These are phyloP conservation scores for Parauchenoglanis punctatus DNA, from an alignment of 2,797 vertebrate species.

Conservation along the genomic window DNA sequence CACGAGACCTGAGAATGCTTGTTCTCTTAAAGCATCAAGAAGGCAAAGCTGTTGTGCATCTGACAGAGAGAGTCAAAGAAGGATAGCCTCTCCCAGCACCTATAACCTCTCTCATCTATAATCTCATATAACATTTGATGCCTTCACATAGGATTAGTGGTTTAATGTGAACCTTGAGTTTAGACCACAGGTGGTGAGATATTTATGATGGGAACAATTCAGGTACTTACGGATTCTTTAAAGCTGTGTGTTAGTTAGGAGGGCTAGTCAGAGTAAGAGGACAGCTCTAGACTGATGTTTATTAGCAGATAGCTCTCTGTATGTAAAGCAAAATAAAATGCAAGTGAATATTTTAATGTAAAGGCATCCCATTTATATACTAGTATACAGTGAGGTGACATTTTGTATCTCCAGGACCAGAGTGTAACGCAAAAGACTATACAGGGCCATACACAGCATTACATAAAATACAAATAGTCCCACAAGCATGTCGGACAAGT, in stretches of 20 bases:
- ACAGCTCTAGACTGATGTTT: not conserved
- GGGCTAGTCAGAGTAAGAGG: not conserved
- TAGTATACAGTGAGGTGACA: not conserved
- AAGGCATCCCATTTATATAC: not conserved
- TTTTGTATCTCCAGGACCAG: not conserved
- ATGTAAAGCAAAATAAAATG: not conserved
- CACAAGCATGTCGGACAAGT: not conserved
- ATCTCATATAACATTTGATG: conserved; percentile 7
- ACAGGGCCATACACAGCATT: not conserved
- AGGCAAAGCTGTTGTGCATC: too few relatives aligned
- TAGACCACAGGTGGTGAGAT: not conserved
- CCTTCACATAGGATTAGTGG: not conserved
- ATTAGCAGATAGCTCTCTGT: not conserved
- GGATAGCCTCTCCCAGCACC: not conserved
- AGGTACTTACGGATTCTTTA: not conserved
- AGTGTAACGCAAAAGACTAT: not conserved
- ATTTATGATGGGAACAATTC: conserved; percentile 6
- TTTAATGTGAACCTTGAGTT: not conserved
- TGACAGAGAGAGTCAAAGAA: not conserved
- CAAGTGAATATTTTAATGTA: not conserved
- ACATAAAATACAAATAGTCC: conserved; percentile 7
- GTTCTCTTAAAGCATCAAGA: not conserved
- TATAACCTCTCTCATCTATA: not conserved
- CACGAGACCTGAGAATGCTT: not conserved
- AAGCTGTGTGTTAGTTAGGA: not conserved